Evolutionary conservation across 2,888 invertebrate species (phyloP).

Genomic region (Eurytoma californica): DNA sequence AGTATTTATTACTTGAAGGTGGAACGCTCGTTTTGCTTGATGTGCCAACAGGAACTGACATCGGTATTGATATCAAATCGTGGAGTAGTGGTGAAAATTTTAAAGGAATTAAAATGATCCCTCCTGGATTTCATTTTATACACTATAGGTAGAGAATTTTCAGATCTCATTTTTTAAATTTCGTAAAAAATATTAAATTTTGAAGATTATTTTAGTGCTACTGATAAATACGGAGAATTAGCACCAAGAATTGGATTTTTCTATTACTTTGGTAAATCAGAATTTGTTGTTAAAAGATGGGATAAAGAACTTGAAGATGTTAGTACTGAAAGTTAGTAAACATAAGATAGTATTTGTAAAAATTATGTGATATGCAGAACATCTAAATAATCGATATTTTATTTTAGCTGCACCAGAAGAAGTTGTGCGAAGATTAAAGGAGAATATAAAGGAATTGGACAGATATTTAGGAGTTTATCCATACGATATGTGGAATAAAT

Average conservation of each 20-base stretch:
- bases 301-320: conserved; percentile 86
- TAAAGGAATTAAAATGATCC: conserved; percentile 98
- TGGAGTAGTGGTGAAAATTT: conserved; percentile 96
- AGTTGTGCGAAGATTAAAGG: conserved; percentile 81
- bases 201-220: conserved; percentile 72
- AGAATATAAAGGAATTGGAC: conserved; percentile 85
- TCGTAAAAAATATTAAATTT: conserved; percentile 32
- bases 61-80: conserved; percentile 95
- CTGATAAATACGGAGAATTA: conserved; percentile 75
- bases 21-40: conserved; percentile 89
- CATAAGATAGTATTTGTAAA: conserved; percentile 19
- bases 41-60: conserved; percentile 93
- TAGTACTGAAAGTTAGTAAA: conserved; percentile 74
- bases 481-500: conserved; percentile 89
- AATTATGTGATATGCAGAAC: not conserved
- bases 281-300: conserved; percentile 93
- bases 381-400: conserved; percentile 50
- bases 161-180: not conserved
- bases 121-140: conserved; percentile 95
- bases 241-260: conserved; percentile 87
- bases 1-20: conserved; percentile 86
- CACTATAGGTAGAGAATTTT: conserved; percentile 82
- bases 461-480: conserved; percentile 92
- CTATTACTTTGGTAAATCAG: conserved; percentile 87
- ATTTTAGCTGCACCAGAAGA: conserved; percentile 78